Percentiles rank a stretch among this genome's conserved stretches.
phyloP scores from a whole-genome alignment of 2,888 invertebrate genomes.

The Mechanitis messenoides region DNA sequence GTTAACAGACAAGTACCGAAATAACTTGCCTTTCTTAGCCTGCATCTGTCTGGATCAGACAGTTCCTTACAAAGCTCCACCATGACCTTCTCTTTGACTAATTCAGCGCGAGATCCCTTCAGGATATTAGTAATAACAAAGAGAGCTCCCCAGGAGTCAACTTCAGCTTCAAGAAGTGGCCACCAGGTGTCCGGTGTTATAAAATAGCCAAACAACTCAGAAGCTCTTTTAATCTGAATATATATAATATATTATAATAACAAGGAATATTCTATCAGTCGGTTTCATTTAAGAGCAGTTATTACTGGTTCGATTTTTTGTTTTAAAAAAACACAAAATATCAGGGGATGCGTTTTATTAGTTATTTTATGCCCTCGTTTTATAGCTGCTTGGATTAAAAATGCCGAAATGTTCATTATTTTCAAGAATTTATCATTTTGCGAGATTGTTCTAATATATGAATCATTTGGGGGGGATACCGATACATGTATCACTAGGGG shows the following conservation, averaged over 20 bases:
- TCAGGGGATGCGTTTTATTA: no score
- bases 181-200: slow-evolving; percentile 82
- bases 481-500: no score
- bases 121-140: slow-evolving; percentile 78
- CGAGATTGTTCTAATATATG: no score
- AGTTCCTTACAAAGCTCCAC: slow-evolving; percentile 76
- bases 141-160: slow-evolving; percentile 75
- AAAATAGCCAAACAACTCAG: slow-evolving; percentile 86
- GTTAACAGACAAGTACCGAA: background rate
- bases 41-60: slow-evolving; percentile 77
- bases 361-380: no score
- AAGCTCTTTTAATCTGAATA: slow-evolving; percentile 79
- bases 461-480: no score
- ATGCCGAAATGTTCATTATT: no score
- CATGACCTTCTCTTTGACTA: slow-evolving; percentile 58
- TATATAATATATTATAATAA: background rate
- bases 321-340: no score
- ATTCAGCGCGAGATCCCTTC: slow-evolving; percentile 71
- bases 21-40: slow-evolving; percentile 70
- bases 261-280: no score
- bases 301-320: no score
- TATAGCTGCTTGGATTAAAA: no score
- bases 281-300: no score
- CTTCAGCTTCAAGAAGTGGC: slow-evolving; percentile 79
- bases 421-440: no score